Evolutionary conservation across 2,888 invertebrate species (phyloP).

Genomic region (Mesorhabditis sp.): DNA sequence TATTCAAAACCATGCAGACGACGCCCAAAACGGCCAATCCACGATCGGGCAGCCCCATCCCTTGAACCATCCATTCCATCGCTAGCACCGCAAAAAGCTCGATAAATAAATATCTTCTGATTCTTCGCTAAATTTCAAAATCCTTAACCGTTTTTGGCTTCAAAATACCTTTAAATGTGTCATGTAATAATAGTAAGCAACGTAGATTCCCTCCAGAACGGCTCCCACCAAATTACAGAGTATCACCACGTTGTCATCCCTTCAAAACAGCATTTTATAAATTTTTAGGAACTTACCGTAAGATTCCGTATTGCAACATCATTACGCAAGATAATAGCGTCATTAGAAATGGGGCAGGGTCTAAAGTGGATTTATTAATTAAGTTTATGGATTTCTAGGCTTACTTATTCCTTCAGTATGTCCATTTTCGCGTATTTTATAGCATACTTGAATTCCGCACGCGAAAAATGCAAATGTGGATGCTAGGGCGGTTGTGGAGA

Average conservation of each 20-base stretch:
- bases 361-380: background rate
- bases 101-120: background rate
- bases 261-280: slow-evolving; percentile 62
- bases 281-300: background rate
- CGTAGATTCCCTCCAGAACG: slow-evolving; percentile 72
- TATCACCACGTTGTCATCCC: slow-evolving; percentile 70
- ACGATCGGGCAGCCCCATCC: background rate
- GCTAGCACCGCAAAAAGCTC: background rate
- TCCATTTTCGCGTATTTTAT: slow-evolving; percentile 38
- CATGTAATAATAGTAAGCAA: slow-evolving; percentile 72
- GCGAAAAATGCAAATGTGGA: slow-evolving; percentile 33
- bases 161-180: slow-evolving; percentile 59
- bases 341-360: background rate
- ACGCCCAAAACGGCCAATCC: slow-evolving; percentile 28
- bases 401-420: slow-evolving; percentile 46
- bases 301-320: slow-evolving; percentile 77
- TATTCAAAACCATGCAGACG: slow-evolving; percentile 51
- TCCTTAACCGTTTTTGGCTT: slow-evolving; percentile 11
- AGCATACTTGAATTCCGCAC: slow-evolving; percentile 52
- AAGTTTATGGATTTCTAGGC: slow-evolving; percentile 24
- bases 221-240: slow-evolving; percentile 75
- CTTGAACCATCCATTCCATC: background rate
- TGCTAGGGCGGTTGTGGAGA: background rate
- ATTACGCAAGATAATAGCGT: slow-evolving; percentile 68
- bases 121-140: background rate